Conservation (phyloP, 2,113 vertebrate species). For the Tor tambroides region DNA sequence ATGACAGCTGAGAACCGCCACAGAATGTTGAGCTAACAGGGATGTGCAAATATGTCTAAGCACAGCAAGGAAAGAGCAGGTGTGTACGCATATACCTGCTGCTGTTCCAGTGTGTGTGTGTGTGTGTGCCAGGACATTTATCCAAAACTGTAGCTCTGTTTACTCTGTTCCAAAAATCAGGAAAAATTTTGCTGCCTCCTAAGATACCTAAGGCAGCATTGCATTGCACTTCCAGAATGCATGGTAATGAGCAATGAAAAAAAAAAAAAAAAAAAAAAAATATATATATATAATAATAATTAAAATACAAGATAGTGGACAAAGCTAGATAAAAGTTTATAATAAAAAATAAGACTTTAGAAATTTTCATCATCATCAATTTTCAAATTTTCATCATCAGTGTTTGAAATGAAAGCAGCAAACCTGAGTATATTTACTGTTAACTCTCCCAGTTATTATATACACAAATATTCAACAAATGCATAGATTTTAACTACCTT, state of each 20-base stretch:
- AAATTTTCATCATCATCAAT: not conserved
- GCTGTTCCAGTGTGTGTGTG: not conserved
- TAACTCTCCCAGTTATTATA: not conserved
- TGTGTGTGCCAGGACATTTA: not conserved
- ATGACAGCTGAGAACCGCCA: conserved; percentile 27
- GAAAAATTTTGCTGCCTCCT: not conserved
- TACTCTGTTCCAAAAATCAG: not conserved
- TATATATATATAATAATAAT: too few relatives aligned
- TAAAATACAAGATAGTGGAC: not conserved
- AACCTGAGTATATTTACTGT: not conserved
- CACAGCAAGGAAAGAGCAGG: conserved; percentile 7
- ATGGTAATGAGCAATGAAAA: not conserved
- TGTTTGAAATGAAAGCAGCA: too few relatives aligned
- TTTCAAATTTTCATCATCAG: not conserved
- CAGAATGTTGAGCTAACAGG: conserved; percentile 25
- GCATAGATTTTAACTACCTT: not conserved
- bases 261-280: too few relatives aligned
- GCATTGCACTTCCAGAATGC: not conserved
- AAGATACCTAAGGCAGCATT: not conserved
- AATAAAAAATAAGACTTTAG: not conserved
- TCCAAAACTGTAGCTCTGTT: not conserved
- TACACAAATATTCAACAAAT: not conserved
- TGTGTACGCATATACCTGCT: conserved; percentile 7
- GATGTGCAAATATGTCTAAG: conserved; percentile 34
- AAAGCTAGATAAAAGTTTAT: not conserved